Evolutionary conservation across 2,113 vertebrate genomes (phyloP), one percentile per base, ranked within the genome.

Genomic region (Salminus brasiliensis): DNA sequence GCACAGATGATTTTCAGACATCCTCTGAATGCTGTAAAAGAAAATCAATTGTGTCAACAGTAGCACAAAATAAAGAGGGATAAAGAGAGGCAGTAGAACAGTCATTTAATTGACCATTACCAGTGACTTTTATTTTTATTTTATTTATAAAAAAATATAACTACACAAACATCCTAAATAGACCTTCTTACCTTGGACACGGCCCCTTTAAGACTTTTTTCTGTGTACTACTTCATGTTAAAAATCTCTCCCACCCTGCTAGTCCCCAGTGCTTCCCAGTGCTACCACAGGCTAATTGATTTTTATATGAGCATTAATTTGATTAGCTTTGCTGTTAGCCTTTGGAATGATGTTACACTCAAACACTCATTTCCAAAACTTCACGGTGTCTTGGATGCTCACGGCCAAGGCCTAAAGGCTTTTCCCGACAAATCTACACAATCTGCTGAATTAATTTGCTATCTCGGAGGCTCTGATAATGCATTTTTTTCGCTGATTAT

Each of bases 291-390:
- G 43, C 47, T 52, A 41, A 62, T 29, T 62, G 32, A 49, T 62
- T 43, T 72, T 70, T 71, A 74, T 57, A 74, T 27, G 39, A 71
- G 68, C 67, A 59, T 80, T 79, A 57, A 72, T 83, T 72, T 57
- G 47, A 57, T 75, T 21, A 47, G 36, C 66, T 75, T 52, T 74
- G 71, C 60, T 55, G 73, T 72, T 45, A 41, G 39, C 34, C 49
- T n/a, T 65, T 41, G 59, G 39, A 47, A 62, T 11, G 16, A 47
- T 52, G 12, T 32, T 79, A 23, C 12, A 21, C 59, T 49, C 23
- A 63, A 29, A 52, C 25, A 49, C 43, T 63, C 21, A n/a, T 74
- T 62, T 70, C n/a, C 30, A 41, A 32, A 57, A 29, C 15, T 30
- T 74, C 25, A 57, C 34, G 16, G 23, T 49, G 30, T n/a, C 53